Base-by-base conservation (phyloP, 2,888 invertebrate genomes). In the Drosophila leonis region DNA sequence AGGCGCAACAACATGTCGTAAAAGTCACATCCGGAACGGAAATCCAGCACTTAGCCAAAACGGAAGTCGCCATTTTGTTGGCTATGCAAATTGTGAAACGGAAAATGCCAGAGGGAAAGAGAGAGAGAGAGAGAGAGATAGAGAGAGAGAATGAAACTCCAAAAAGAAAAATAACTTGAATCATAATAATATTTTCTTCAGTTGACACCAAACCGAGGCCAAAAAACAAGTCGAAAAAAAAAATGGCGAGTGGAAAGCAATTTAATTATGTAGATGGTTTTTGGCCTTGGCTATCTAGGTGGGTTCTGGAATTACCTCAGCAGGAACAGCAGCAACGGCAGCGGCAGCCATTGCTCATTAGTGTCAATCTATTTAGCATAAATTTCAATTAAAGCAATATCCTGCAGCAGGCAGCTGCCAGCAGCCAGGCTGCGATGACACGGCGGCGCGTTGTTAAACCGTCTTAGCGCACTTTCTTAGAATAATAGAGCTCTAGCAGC, bases 291-390 rank as follows among this genome's bases (percentile, higher is more conserved):
- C 71, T 67, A 57, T 52, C 67, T 24, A 54, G 49, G 65, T 52
- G 27, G 49, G 39, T 29, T 18, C 68, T 52, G 74, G 70, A 74
- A 83, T 87, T 84, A 82, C 87, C 82, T 79, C 35, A 56, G 18
- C 20, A 61, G 55, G n/a, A 39, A 33, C 46, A 18, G 41, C 7
- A 67, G 52, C 55, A 42, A 54, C 44, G 31, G 68, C 52, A 60
- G 55, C 49, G 62, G 81, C 72, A 83, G 87, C 84, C 84, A 88
- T 78, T 78, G 88, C 85, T 86, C 85, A 86, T 86, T 86, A 86
- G 85, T 86, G 88, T 84, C 88, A 87, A 88, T 88, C 88, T 90
- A 88, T 90, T 88, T 86, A 90, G 88, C 88, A 88, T 88, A 88
- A 88, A 90, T 88, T 88, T 90, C 87, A 88, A 88, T 88, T 88